A percentile compares a stretch with the other conserved stretches of the same genome.
phyloP scores from a whole-genome alignment of 2,113 vertebrate species.

The Petrocephalus microphthalmus region DNA sequence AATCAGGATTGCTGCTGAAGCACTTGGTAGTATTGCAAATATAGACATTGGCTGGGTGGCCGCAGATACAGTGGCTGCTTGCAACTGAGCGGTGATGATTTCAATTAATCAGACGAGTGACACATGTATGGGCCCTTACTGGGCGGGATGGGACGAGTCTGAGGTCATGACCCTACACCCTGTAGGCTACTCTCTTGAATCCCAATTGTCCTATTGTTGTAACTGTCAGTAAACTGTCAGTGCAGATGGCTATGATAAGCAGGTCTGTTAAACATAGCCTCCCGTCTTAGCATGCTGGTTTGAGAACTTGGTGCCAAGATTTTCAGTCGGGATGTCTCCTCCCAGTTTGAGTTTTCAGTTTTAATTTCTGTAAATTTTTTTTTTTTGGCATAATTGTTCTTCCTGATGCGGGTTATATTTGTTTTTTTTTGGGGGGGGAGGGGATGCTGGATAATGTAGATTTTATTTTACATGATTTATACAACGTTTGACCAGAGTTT shows the following conservation, averaged over 20 bases:
- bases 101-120: background rate
- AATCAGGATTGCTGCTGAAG: slow-evolving; percentile 32
- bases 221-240: background rate
- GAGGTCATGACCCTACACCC: background rate
- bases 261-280: background rate
- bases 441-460: background rate
- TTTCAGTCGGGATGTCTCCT: background rate
- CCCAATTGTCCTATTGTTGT: background rate
- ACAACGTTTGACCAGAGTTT: background rate
- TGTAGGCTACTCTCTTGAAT: background rate
- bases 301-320: background rate
- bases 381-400: background rate
- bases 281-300: background rate
- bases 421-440: background rate
- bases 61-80: slow-evolving; percentile 28
- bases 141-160: background rate
- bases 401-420: background rate
- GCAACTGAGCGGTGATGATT: background rate
- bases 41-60: slow-evolving; percentile 22
- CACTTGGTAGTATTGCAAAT: slow-evolving; percentile 35
- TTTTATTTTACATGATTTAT: background rate
- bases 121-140: background rate
- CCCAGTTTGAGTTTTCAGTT: background rate
- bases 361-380: background rate
- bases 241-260: background rate